Conservation (phyloP, 1,140 invertebrate genomes). For the Papilio glaucus region DNA sequence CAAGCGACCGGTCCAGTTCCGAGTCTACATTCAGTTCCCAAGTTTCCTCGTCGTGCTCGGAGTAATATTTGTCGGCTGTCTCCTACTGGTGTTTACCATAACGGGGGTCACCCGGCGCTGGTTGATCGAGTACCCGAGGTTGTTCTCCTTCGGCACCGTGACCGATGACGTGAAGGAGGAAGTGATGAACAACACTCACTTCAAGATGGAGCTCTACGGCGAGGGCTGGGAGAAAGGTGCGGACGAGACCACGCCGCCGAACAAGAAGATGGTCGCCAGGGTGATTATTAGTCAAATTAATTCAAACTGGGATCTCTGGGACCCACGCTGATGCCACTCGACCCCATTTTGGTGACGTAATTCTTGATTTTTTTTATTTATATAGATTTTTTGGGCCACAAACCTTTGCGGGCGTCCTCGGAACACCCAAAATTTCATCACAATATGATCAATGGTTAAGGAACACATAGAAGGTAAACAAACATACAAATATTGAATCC, state of each 20-base stretch:
- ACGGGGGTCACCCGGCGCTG: slow-evolving; percentile 86
- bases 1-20: slow-evolving; percentile 87
- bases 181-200: slow-evolving; percentile 85
- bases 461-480: too few relatives aligned
- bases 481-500: too few relatives aligned
- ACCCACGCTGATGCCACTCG: too few relatives aligned
- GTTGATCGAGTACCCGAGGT: slow-evolving; percentile 84
- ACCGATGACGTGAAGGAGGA: slow-evolving; percentile 87
- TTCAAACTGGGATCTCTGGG: too few relatives aligned
- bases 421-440: too few relatives aligned
- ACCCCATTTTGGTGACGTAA: too few relatives aligned
- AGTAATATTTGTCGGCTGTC: slow-evolving; percentile 82
- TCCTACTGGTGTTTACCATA: slow-evolving; percentile 88
- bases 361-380: too few relatives aligned
- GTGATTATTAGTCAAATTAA: slow-evolving; percentile 65
- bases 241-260: slow-evolving; percentile 86
- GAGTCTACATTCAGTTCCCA: slow-evolving; percentile 85
- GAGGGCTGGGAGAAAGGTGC: slow-evolving; percentile 90
- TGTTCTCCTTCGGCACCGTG: slow-evolving; percentile 84
- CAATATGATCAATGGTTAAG: too few relatives aligned
- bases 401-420: too few relatives aligned
- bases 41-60: slow-evolving; percentile 79
- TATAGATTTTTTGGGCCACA: too few relatives aligned
- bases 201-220: slow-evolving; percentile 88
- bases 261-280: slow-evolving; percentile 87